Evolutionary conservation across 1,140 invertebrate species (phyloP), one percentile per base, ranked within the genome.

Genomic region (Chironomus tepperi): DNA sequence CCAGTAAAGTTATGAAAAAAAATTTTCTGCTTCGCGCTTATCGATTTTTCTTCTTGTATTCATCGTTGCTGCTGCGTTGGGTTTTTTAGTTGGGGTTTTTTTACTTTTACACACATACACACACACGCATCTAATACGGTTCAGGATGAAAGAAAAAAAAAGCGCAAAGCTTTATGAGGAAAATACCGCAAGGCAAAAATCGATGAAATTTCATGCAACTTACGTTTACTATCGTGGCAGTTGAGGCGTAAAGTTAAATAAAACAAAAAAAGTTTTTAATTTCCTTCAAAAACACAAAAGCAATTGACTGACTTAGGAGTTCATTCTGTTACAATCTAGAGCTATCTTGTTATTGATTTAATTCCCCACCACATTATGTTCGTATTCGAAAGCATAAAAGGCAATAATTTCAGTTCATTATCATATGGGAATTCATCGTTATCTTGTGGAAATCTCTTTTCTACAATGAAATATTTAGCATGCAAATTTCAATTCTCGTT

Each of bases 121-220:
- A 57, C 12, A 57, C 47, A 57, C 47, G 5, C 12, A 57, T n/a
- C 47, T 57, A 57, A 15, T 47, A n/a, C 47, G 47, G n/a, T 12
- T 57, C n/a, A 57, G 47, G 47, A 57, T 57, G 0, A 12, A 57
- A n/a, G 47, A 57, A 15, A 3, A 15, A 15, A 15, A 47, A 47
- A 47, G 24, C 24, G 24, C 24, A 70, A 70, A 70, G 65, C 65
- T 70, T 57, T 57, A 57, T 70, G 65, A 18, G 18, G 16, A 70
- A 70, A 70, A 70, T 70, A 70, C 65, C 65, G 65, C 65, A 70
- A 70, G 65, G 18, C 6, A 19, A 70, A 18, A 70, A 70, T 70
- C 16, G 65, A 70, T 21, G 19, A 70, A 70, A 18, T 70, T 70
- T 70, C 65, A 70, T 21, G 65, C 65, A 70, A 70, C 65, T 70